Evolutionary conservation across 2,888 invertebrate species (phyloP).

Genomic region (Troilus luridus): DNA sequence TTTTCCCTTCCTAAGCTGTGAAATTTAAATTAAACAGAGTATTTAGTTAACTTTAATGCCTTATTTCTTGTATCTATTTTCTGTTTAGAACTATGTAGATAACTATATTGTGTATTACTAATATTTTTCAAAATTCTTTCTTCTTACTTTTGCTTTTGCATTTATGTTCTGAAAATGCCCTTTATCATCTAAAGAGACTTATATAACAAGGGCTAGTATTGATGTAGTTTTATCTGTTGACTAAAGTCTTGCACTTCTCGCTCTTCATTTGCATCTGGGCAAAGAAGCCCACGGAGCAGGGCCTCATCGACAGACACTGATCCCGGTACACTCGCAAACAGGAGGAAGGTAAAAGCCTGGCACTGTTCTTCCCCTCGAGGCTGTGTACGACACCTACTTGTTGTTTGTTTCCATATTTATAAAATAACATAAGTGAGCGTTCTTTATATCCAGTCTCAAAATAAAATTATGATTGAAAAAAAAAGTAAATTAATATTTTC

Average conservation of each 20-base stretch:
- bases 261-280: conserved; percentile 70
- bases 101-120: neutral
- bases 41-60: conserved; percentile 1
- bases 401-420: conserved; percentile 50
- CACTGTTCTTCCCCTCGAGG: conserved; percentile 21
- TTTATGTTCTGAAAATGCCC: neutral
- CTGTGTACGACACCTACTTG: conserved; percentile 35
- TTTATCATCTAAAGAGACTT: neutral
- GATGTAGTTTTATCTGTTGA: conserved; percentile 58
- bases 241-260: conserved; percentile 69
- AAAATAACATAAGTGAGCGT: conserved; percentile 4
- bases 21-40: neutral
- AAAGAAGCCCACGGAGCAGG: conserved; percentile 68
- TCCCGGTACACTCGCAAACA: conserved; percentile 68
- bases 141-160: conserved; percentile 13
- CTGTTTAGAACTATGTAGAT: conserved; percentile 20
- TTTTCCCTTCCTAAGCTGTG: conserved; percentile 24
- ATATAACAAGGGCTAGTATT: conserved; percentile 33
- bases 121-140: neutral
- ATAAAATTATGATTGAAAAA: conserved; percentile 10
- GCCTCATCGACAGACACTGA: conserved; percentile 69
- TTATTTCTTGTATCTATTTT: conserved; percentile 1
- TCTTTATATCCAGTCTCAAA: conserved; percentile 8
- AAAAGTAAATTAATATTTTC: neutral
- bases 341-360: conserved; percentile 68